Base-by-base conservation (phyloP, 2,113 vertebrate species). In the Salminus brasiliensis region DNA sequence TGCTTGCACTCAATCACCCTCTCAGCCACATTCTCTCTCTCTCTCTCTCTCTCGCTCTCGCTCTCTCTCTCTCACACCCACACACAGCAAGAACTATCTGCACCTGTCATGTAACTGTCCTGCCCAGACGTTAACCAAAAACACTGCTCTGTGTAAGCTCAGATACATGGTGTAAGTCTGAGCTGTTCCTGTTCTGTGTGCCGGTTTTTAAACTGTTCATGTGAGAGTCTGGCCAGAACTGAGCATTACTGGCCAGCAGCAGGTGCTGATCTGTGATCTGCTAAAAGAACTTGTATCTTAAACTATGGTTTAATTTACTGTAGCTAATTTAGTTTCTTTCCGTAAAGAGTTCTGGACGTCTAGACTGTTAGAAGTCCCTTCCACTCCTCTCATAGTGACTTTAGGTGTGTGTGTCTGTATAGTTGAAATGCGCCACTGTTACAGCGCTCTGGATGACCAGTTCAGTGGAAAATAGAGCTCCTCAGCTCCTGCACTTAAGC, bases 41-140 rank as follows among this genome's bases (percentile, higher is more conserved):
- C 12, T 41, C 15, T 59, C 29, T 69, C 49, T 1, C 36, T 12
- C 52, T 6, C 2, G 1, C 59, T 55, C 32, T 65, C 25, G 9
- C 57, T 29, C 49, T 32, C 60, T 73, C 34, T 13, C 49, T 62
- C 12, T 41, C 3, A 15, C 43, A 68, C 23, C 41, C 25, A 59
- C 30, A 9, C 49, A 30, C 21, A 71, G n/a, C n/a, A 25, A 39
- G 27, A 67, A 34, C 16, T 43, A 3, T 2, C n/a, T n/a, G 21
- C 60, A 30, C 18, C 30, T 27, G 41, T 65, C 29, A 32, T 1
- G 8, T 57, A 39, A 21, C 32, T 67, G 43, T 36, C 29, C 34
- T 45, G 12, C 23, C 25, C 34, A 70, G 66, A 41, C 23, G n/a
- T 52, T 23, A 55, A 13, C 71, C 71, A 45, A 39, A 75, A 62